phyloP scores from a whole-genome alignment of 2,797 vertebrate species.

The Neosilurus mollespiculum region DNA sequence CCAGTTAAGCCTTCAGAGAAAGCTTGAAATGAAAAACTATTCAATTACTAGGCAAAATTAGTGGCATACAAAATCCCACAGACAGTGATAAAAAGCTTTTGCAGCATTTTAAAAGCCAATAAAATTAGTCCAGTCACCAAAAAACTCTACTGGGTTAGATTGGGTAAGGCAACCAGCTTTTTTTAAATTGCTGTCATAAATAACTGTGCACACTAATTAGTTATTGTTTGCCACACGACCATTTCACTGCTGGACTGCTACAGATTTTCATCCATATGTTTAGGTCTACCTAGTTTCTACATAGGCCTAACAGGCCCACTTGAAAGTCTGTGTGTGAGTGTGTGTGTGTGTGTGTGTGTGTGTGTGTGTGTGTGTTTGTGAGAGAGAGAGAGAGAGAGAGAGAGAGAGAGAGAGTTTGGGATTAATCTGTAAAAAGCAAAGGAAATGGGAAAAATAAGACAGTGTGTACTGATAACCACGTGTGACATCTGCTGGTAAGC shows the following conservation, averaged over 20 bases:
- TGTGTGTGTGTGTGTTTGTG: neutral
- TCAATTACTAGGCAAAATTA: neutral
- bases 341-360: neutral
- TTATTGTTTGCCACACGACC: neutral
- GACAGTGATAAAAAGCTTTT: neutral
- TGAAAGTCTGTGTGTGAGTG: too few relatives aligned
- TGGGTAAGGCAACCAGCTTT: neutral
- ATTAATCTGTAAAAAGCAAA: neutral
- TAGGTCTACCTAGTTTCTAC: too few relatives aligned
- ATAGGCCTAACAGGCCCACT: too few relatives aligned
- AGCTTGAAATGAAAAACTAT: neutral
- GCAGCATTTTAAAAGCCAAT: neutral
- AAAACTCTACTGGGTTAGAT: neutral
- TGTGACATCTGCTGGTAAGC: constrained; percentile 58
- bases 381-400: too few relatives aligned
- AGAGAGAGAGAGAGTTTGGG: neutral
- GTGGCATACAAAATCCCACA: neutral
- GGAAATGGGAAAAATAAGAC: neutral
- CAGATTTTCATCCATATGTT: neutral
- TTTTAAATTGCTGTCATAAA: neutral
- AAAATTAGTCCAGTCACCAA: neutral
- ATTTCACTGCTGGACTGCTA: neutral
- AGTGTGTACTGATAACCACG: constrained; percentile 41
- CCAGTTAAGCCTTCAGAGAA: neutral
- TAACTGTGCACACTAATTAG: constrained; percentile 4